Evolutionary conservation across 1,140 invertebrate genomes (phyloP), one percentile per base, ranked within the genome.

Genomic region (Apis laboriosa): DNA sequence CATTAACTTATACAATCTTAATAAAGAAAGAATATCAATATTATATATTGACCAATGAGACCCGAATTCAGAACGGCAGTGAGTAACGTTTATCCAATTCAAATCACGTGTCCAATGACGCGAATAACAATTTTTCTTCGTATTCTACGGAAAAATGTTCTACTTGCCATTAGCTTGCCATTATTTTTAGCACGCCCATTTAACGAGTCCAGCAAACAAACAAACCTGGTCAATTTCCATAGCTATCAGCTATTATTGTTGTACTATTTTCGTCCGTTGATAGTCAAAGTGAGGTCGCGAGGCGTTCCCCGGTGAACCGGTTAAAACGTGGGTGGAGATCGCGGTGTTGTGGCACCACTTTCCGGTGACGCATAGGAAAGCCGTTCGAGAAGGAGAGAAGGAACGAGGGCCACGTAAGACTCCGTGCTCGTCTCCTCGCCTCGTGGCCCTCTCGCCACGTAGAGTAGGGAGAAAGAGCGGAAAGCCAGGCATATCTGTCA

Each of bases 291-390:
- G n/a, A 56, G 55, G 43, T 66, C 58, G 21, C 43, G 55, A 56
- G 70, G 78, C 70, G 71, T 80, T 66, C 56, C 61, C 28, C 55
- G 55, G 51, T 64, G 64, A 51, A 73, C 49, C 60, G 84, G 66
- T 78, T 60, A 28, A 34, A 43, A 66, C 83, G 90, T 90, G 88
- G 89, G 89, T 88, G 86, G 87, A 90, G 86, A 88, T 88, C 83
- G 78, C 83, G 78, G 77, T 56, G 53, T 43, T 58, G 13, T 56
- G 76, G 34, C 34, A 43, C 4, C 34, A 43, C 0, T 43, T 43
- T 43, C 64, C 13, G 81, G 84, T 89, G 90, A 91, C 89, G 88
- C 89, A 90, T 90, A 90, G 85, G 87, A 88, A 85, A 89, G 84
- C 64, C 84, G 81, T 80, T 85, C 63, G 61, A 58, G 63, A 51